Evolutionary conservation across 1,140 invertebrate genomes (phyloP), one percentile per base, ranked within the genome.

Genomic region (Solenopsis invicta): DNA sequence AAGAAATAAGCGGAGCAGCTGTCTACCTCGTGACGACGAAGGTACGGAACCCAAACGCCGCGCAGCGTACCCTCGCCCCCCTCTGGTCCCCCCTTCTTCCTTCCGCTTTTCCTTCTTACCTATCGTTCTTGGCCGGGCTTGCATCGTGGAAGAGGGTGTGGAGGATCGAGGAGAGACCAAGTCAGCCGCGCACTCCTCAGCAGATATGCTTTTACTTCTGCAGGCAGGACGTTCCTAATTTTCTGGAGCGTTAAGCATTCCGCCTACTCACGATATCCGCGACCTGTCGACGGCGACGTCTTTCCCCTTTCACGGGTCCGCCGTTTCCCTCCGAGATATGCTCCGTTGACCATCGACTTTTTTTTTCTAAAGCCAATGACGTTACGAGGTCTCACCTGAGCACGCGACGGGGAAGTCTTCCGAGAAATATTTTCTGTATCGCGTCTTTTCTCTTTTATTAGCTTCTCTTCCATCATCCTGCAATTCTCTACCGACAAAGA

Each of bases 1-100:
- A 87, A 91, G 86, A 91, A 92, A 90, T 88, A 91, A 92, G 88
- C 81, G 77, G 86, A 89, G 87, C 91, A 93, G 90, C 88, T 91
- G 92, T 93, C 92, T 90, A 86, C 67, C 86, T 75, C 76, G 80
- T 71, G 75, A 90, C 81, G 81, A 72, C 54, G 67, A 77, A 88
- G 78, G 61, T 84, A 85, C 84, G 54, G 54, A 56, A 61, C 80
- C 72, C 85, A 86, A 88, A 88, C 77, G 50, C 84, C 41, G 69
- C 21, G 71, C 24, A 69, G 85, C 71, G 85, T 87, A 87, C 87
- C 91, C 87, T 88, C 85, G 82, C 50, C 69, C 77, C 72, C 78
- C 86, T 88, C 41, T 8, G 41, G 37, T 50, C 59, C 64, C 52
- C 72, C 74, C 41, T 61, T 29, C 24, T 74, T 62, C 85, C 86